phyloP scores from a whole-genome alignment of 2,113 vertebrate genomes.

The Triplophysa tibetana region DNA sequence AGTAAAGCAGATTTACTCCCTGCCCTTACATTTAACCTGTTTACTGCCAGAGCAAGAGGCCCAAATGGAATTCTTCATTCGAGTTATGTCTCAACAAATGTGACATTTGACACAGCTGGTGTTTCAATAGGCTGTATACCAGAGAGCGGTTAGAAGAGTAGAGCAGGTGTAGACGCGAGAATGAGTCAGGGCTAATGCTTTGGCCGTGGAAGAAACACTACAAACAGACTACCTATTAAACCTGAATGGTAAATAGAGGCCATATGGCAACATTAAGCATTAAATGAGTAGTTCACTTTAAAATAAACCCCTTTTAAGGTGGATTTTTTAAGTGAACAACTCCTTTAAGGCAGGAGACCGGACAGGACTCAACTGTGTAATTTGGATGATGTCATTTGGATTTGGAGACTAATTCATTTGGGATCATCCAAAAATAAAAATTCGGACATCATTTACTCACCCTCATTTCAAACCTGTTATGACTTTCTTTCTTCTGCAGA shows the following conservation, averaged over 20 bases:
- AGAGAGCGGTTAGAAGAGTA: slow-evolving; percentile 6
- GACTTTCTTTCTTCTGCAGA: too few species aligned
- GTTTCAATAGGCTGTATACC: slow-evolving; percentile 9
- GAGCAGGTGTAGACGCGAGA: not conserved
- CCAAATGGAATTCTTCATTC: slow-evolving; percentile 5
- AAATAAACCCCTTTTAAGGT: too few species aligned
- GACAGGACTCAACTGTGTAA: not conserved
- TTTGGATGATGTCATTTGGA: too few species aligned
- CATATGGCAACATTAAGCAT: slow-evolving; percentile 1
- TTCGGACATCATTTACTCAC: too few species aligned
- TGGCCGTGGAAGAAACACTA: not conserved
- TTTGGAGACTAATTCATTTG: too few species aligned
- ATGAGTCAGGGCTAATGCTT: not conserved
- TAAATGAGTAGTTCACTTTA: too few species aligned
- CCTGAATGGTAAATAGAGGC: not conserved
- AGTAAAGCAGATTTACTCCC: slow-evolving; percentile 27
- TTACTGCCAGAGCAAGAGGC: slow-evolving; percentile 8
- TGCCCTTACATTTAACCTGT: slow-evolving; percentile 18
- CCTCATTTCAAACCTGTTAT: too few species aligned
- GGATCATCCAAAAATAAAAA: too few species aligned
- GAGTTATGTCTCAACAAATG: slow-evolving; percentile 15
- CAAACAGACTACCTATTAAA: not conserved
- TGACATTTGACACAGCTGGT: slow-evolving; percentile 41
- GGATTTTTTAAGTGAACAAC: too few species aligned
- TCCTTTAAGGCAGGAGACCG: too few species aligned